Conservation (phyloP, 92 coral and sea anemone species). For the Porites divaricata region DNA sequence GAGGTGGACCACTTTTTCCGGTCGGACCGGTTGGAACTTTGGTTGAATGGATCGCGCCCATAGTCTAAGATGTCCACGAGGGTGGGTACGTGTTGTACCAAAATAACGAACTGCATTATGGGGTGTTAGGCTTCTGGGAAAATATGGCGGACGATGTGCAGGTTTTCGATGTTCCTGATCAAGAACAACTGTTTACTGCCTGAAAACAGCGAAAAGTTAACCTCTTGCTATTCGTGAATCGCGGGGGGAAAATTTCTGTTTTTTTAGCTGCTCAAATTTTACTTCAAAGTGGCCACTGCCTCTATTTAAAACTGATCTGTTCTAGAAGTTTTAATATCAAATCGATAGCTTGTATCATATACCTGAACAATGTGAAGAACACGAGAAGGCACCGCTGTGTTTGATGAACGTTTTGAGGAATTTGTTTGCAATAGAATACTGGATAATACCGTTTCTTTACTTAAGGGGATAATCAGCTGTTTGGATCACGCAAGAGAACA, state of each 20-base stretch:
- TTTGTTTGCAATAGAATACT: background rate
- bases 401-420: background rate
- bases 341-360: background rate
- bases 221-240: background rate
- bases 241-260: background rate
- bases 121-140: background rate
- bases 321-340: conserved; percentile 7
- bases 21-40: no score
- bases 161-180: background rate
- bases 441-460: background rate
- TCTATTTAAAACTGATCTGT: background rate
- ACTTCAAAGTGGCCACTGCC: background rate
- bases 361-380: background rate
- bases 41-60: no score
- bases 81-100: background rate
- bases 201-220: background rate
- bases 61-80: no score
- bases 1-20: no score
- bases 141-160: conserved; percentile 38
- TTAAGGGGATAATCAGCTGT: background rate
- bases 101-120: conserved; percentile 16
- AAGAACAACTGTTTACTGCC: background rate
- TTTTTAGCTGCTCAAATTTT: background rate
- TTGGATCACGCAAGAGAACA: conserved; percentile 11
- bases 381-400: background rate